Evolutionary conservation across 2,797 vertebrate genomes (phyloP).

Genomic region (Lutjanus argentimaculatus): DNA sequence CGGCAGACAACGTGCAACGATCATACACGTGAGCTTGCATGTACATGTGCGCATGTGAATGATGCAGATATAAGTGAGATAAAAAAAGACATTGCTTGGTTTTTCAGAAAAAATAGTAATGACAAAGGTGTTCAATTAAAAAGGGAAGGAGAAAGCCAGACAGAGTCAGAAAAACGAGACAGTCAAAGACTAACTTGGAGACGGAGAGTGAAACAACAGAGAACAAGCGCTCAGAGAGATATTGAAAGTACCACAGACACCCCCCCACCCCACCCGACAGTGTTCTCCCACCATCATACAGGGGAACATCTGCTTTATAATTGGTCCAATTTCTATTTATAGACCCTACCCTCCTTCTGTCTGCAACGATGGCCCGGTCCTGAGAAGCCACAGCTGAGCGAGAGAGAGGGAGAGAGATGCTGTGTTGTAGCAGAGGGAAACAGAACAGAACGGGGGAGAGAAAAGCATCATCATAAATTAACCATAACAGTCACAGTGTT

Average conservation of each 20-base stretch:
- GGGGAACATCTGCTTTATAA: constrained; percentile 83
- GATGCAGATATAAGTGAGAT: background rate
- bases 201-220: constrained; percentile 44
- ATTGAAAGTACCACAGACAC: constrained; percentile 67
- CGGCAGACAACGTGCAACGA: constrained; percentile 24
- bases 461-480: constrained; percentile 72
- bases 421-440: constrained; percentile 42
- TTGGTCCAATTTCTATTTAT: constrained; percentile 86
- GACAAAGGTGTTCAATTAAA: constrained; percentile 20
- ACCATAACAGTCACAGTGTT: constrained; percentile 54
- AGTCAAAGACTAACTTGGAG: constrained; percentile 27
- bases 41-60: constrained; percentile 3
- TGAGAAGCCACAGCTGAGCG: constrained; percentile 70
- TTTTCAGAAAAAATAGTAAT: background rate
- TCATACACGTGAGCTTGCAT: constrained; percentile 11
- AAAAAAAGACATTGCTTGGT: background rate
- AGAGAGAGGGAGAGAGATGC: constrained; percentile 39
- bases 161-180: constrained; percentile 22
- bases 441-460: constrained; percentile 21
- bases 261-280: constrained; percentile 33
- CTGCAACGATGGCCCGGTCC: constrained; percentile 73
- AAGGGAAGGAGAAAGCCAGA: constrained; percentile 22
- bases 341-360: constrained; percentile 81
- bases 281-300: constrained; percentile 73
- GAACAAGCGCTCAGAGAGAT: constrained; percentile 50